These are phyloP conservation scores for Spondyliosoma cantharus DNA, from an alignment of 2,797 vertebrate species.

Conservation along the genomic window DNA sequence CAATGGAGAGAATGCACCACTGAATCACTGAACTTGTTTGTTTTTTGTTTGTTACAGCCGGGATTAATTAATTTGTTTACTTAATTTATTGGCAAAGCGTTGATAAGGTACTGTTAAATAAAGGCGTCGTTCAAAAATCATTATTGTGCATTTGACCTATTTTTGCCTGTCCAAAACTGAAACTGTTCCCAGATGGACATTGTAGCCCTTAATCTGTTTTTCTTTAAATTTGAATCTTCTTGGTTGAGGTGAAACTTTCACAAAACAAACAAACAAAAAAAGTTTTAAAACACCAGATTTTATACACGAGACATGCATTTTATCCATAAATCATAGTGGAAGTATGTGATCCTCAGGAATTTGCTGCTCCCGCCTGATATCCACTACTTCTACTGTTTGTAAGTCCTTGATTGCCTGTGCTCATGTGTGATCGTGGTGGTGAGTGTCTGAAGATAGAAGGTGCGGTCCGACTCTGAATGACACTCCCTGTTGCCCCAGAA, in stretches of 20 bases:
- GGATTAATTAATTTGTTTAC: background rate
- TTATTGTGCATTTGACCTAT: background rate
- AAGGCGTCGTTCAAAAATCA: background rate
- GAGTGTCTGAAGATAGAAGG: background rate
- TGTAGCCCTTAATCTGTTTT: background rate
- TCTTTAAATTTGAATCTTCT: background rate
- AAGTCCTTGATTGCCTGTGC: constrained; percentile 15
- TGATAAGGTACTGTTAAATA: background rate
- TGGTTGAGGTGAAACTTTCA: background rate
- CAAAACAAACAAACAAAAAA: background rate
- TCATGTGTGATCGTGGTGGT: constrained; percentile 10
- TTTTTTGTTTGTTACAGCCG: background rate
- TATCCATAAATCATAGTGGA: background rate
- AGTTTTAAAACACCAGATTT: background rate
- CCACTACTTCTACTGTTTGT: constrained; percentile 1
- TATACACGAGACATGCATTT: background rate
- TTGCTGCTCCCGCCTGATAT: background rate
- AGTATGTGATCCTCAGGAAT: background rate
- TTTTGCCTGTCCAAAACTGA: background rate
- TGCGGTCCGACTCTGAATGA: background rate
- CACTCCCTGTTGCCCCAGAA: constrained; percentile 44
- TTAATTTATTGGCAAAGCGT: background rate
- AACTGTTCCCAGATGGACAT: background rate
- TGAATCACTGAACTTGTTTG: background rate
- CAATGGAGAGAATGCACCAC: background rate